These are phyloP conservation scores for Oceanodroma leucorhoa DNA, from an alignment of 2,797 vertebrate species.

Conservation along the genomic window DNA sequence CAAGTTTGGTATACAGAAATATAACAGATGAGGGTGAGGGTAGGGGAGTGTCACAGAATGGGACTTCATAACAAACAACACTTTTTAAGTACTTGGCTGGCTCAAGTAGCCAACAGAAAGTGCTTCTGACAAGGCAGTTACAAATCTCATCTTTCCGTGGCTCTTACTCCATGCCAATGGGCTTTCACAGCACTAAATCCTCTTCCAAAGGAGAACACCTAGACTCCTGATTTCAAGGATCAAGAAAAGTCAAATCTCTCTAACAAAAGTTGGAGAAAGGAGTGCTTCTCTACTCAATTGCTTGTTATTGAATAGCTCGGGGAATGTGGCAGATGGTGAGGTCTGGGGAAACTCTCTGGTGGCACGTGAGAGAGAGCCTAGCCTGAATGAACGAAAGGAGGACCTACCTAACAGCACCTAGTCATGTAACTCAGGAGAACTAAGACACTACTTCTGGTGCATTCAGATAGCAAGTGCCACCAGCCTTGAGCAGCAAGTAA, in stretches of 20 bases:
- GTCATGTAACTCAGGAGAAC: not conserved
- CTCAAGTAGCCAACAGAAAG: not conserved
- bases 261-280: not conserved
- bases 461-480: fast-evolving
- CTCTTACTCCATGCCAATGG: not conserved
- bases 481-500: not conserved
- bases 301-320: not conserved
- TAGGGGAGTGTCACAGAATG: not conserved
- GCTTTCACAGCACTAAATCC: not conserved
- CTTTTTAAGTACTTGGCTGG: not conserved
- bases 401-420: not conserved
- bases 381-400: not conserved
- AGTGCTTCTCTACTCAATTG: not conserved
- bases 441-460: not conserved
- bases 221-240: not conserved
- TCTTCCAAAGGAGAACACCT: not conserved
- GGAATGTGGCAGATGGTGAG: not conserved
- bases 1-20: not conserved
- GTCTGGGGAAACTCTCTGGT: not conserved
- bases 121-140: not conserved
- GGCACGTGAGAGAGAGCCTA: fast-evolving
- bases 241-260: not conserved
- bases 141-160: not conserved
- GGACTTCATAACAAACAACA: not conserved
- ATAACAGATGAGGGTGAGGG: not conserved